Base-by-base conservation (phyloP, 2,888 invertebrate genomes). In the Campopleginae sp. region DNA sequence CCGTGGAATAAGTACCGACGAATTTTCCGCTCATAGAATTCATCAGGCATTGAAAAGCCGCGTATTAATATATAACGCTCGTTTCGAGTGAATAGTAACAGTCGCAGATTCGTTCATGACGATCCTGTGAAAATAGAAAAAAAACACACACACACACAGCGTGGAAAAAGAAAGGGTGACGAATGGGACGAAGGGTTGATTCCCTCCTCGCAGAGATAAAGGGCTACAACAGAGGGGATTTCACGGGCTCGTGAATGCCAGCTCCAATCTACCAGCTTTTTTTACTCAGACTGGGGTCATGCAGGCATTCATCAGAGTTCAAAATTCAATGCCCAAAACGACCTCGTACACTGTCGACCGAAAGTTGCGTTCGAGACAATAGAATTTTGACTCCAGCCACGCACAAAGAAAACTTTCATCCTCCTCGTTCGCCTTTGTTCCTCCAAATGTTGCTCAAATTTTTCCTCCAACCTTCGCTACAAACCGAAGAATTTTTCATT, bases 151-250 rank as follows among this genome's bases (percentile, higher is more conserved):
- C n/a, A n/a, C n/a, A n/a, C n/a, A n/a, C 17, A 19, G 12, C 42
- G 38, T 19, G 0, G n/a, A 31, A 33, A 48, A 48, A 4, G 27
- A 66, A 44, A 23, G 81, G 74, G 66, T 58, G 74, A 51, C 63
- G 71, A 74, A 77, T 74, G 44, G 46, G 38, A 78, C 74, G 63
- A 85, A 81, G 81, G 84, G 19, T 66, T 51, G 54, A 48, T 46
- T 80, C 48, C 44, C 63, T 74, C 44, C 72, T 46, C 6, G 6
- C 6, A 4, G 51, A 65, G 66, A 81, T 78, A 81, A 81, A 70
- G 84, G 63, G 42, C 10, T 12, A 54, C 70, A 19, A 38, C 17
- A 51, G 38, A 54, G 63, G 66, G 66, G 27, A 80, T 77, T 74
- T 74, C 65, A 74, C 74, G 74, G 80, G 66, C 31, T 63, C 44